phyloP scores from a whole-genome alignment of 2,113 vertebrate genomes.

The Oophaga pumilio region DNA sequence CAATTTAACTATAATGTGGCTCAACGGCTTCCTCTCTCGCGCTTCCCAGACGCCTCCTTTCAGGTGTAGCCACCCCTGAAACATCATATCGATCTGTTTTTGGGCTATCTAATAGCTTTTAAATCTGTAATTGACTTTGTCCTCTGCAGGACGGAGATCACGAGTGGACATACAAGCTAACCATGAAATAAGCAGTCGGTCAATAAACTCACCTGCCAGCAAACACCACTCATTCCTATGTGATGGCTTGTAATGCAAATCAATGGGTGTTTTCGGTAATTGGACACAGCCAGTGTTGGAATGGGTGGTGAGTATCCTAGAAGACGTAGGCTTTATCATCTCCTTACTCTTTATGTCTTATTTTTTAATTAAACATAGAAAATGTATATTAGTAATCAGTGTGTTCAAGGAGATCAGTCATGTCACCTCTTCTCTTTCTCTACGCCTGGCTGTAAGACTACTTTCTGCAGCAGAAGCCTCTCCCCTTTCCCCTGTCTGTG shows the following conservation, averaged over 20 bases:
- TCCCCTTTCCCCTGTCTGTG: too few species aligned
- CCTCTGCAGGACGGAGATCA: conserved; percentile 26
- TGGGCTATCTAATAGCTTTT: conserved; percentile 46
- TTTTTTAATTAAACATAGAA: too few species aligned
- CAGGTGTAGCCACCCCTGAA: conserved; percentile 43
- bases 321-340: too few species aligned
- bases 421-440: too few species aligned
- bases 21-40: conserved; percentile 47
- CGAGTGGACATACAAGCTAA: conserved; percentile 9
- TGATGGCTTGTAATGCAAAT: neutral
- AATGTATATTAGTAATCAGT: too few species aligned
- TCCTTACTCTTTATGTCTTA: too few species aligned
- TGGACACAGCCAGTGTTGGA: neutral
- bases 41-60: conserved; percentile 49
- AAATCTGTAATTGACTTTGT: conserved; percentile 24
- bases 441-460: too few species aligned
- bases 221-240: neutral
- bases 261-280: neutral
- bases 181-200: neutral
- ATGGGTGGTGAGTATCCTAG: too few species aligned
- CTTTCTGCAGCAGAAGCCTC: too few species aligned
- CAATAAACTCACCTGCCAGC: neutral
- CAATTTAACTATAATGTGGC: conserved; percentile 48
- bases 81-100: conserved; percentile 47
- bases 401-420: too few species aligned